Evolutionary conservation across 2,797 vertebrate species (phyloP).

Genomic region (Discoglossus pictus): DNA sequence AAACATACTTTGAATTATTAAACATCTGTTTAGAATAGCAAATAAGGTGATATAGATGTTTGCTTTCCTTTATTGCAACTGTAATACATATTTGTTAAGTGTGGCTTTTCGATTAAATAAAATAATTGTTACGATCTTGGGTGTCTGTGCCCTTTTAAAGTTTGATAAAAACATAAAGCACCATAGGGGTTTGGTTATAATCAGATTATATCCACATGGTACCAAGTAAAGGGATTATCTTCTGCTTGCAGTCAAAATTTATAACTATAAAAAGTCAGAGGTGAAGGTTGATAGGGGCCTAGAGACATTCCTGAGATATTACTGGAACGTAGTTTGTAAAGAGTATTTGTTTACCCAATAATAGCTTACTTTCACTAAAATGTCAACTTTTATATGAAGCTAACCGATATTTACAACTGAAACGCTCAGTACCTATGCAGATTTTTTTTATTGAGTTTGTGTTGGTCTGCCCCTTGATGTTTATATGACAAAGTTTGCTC

Average conservation of each 20-base stretch:
- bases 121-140: not conserved
- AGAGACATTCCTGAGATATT: slow-evolving; percentile 33
- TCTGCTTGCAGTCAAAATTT: slow-evolving; percentile 13
- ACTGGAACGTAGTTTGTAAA: slow-evolving; percentile 4
- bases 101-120: not conserved
- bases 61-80: not conserved
- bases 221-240: slow-evolving; percentile 36
- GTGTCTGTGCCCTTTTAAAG: slow-evolving; percentile 22
- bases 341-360: not conserved
- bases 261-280: slow-evolving; percentile 37
- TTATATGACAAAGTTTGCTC: too few relatives aligned
- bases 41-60: not conserved
- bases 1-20: slow-evolving; percentile 4
- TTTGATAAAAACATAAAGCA: slow-evolving; percentile 18
- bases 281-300: slow-evolving; percentile 13
- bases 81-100: slow-evolving; percentile 1
- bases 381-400: too few relatives aligned
- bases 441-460: too few relatives aligned
- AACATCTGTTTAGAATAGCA: slow-evolving; percentile 10
- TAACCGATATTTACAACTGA: too few relatives aligned
- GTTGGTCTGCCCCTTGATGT: too few relatives aligned
- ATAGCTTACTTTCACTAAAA: not conserved
- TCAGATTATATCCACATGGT: slow-evolving; percentile 38
- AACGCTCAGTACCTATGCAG: too few relatives aligned
- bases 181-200: slow-evolving; percentile 25